phyloP scores from a whole-genome alignment of 2,797 vertebrate species.

The Falco cherrug region DNA sequence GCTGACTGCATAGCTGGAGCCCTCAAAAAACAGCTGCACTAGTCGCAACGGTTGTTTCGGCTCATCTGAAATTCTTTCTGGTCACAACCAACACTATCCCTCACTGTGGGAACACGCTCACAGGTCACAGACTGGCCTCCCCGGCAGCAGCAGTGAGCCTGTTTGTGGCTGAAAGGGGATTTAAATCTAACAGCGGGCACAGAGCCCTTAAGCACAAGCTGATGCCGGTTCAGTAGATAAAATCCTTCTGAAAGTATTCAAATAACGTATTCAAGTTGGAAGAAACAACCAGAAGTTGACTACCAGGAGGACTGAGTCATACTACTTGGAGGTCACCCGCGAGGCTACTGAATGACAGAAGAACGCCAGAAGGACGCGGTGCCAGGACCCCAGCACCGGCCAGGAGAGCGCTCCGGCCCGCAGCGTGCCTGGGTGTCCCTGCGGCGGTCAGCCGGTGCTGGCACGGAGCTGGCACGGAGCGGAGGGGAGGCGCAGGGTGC shows the following conservation, averaged over 20 bases:
- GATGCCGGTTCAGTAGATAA: slow-evolving; percentile 1
- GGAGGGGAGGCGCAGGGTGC: accelerated
- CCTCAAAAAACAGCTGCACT: slow-evolving; percentile 38
- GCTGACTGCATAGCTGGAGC: slow-evolving; percentile 15
- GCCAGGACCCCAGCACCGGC: not conserved
- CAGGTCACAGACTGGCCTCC: not conserved
- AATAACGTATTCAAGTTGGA: slow-evolving; percentile 17
- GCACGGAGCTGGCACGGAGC: not conserved
- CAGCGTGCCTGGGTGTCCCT: not conserved
- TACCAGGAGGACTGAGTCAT: slow-evolving; percentile 53
- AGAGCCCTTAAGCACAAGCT: not conserved
- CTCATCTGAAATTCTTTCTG: not conserved
- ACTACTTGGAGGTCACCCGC: slow-evolving; percentile 1
- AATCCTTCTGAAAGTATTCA: not conserved
- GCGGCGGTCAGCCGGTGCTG: not conserved
- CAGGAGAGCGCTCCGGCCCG: accelerated
- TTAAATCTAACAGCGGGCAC: not conserved
- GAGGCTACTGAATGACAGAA: slow-evolving; percentile 28
- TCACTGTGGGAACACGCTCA: not conserved
- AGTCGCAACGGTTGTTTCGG: not conserved
- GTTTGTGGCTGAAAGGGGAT: not conserved
- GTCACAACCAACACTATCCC: not conserved
- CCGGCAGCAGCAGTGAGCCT: not conserved
- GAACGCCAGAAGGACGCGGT: not conserved
- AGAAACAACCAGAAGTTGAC: slow-evolving; percentile 34